Conservation (phyloP, 2,113 vertebrate species). For the Pollimyrus isidori region DNA sequence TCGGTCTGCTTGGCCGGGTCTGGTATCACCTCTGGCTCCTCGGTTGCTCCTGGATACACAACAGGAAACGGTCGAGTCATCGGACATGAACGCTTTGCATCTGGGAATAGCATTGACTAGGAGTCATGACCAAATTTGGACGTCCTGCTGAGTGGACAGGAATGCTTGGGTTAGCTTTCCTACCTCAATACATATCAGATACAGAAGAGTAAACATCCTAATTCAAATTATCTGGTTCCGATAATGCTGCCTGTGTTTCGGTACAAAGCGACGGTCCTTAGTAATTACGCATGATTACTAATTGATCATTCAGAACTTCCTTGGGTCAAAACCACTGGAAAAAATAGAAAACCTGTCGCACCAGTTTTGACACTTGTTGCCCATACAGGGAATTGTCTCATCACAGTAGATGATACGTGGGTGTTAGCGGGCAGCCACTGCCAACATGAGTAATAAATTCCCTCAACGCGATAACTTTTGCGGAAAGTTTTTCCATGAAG, state of each 20-base stretch:
- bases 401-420: background rate
- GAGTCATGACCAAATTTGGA: background rate
- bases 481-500: background rate
- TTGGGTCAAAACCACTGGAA: background rate
- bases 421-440: background rate
- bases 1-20: slow-evolving; percentile 94
- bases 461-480: background rate
- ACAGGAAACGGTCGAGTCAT: slow-evolving; percentile 17
- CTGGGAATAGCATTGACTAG: background rate
- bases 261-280: background rate
- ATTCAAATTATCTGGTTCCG: background rate
- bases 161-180: background rate
- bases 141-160: background rate
- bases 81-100: background rate
- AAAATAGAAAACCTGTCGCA: background rate
- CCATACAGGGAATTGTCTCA: background rate
- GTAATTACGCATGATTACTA: background rate
- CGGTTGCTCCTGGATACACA: slow-evolving; percentile 75
- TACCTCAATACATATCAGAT: background rate
- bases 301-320: background rate
- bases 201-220: background rate
- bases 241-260: background rate
- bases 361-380: background rate
- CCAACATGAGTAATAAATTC: background rate
- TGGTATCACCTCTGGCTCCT: slow-evolving; percentile 93